These are phyloP conservation scores for Piezodorus guildinii DNA, from an alignment of 1,140 invertebrate genomes.

Conservation along the genomic window DNA sequence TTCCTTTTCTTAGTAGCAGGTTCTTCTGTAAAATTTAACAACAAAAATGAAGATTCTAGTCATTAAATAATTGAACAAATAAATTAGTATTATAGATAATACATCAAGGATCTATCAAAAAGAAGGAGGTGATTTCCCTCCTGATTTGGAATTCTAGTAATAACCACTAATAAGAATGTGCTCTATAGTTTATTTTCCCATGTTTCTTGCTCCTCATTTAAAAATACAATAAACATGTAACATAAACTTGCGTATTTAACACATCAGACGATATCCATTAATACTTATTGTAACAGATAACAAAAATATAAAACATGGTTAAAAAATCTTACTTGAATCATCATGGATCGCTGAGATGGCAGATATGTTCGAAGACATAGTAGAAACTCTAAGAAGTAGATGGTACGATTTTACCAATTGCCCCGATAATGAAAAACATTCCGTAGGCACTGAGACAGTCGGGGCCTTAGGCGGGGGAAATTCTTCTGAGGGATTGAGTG, in stretches of 20 bases:
- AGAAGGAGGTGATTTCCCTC: no score
- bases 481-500: conserved; percentile 65
- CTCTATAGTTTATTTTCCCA: no score
- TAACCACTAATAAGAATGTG: neutral
- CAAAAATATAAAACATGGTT: neutral
- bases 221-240: no score
- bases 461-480: conserved; percentile 56
- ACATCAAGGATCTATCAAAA: no score
- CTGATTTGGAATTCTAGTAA: no score
- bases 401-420: conserved; percentile 80
- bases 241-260: no score
- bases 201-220: no score
- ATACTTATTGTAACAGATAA: neutral
- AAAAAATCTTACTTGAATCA: conserved; percentile 23
- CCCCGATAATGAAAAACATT: conserved; percentile 71
- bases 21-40: conserved; percentile 34
- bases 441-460: conserved; percentile 70
- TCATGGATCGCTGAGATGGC: conserved; percentile 8
- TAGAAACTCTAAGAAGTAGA: conserved; percentile 65
- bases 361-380: conserved; percentile 30
- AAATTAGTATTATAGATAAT: no score
- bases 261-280: no score
- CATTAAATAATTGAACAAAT: neutral
- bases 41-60: neutral
- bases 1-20: conserved; percentile 49